Evolutionary conservation across 2,888 invertebrate genomes (phyloP).

Genomic region (Pachycephus smyrnensis): DNA sequence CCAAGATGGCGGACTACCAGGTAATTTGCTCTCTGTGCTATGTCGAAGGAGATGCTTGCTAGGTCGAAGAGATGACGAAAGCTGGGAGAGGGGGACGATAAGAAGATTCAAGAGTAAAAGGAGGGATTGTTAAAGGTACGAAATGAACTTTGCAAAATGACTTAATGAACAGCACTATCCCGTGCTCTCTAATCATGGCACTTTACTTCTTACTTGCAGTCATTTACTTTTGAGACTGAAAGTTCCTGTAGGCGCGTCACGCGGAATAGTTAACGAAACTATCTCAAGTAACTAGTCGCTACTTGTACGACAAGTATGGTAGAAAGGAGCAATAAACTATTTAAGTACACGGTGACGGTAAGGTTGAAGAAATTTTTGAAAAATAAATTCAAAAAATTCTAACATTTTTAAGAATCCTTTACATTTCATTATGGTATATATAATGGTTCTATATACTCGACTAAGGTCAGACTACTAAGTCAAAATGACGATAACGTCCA

Average conservation of each 20-base stretch:
- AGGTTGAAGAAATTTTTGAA: neutral
- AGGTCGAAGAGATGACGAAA: slow-evolving; percentile 17
- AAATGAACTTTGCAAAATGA: slow-evolving; percentile 47
- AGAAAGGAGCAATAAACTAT: no score
- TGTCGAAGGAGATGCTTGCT: slow-evolving; percentile 21
- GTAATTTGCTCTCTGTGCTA: slow-evolving; percentile 39
- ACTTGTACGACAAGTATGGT: neutral
- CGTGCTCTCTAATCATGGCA: slow-evolving; percentile 48
- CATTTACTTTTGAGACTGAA: slow-evolving; percentile 48
- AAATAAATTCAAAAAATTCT: neutral
- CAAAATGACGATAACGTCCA: neutral
- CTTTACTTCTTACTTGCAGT: slow-evolving; percentile 47
- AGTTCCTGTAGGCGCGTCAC: neutral
- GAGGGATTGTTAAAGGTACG: slow-evolving; percentile 18
- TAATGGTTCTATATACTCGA: neutral
- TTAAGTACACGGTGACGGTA: no score
- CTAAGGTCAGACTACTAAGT: neutral
- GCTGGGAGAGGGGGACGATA: neutral
- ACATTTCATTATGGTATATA: no score
- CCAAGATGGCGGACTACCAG: slow-evolving; percentile 37
- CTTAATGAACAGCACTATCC: slow-evolving; percentile 50
- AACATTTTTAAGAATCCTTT: no score
- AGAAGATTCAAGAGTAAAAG: neutral
- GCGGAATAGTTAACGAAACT: neutral
- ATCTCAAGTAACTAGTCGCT: neutral